Percentiles rank a stretch among this genome's conserved stretches.
phyloP scores from a whole-genome alignment of 2,113 vertebrate genomes.

The Heteronetta atricapilla region DNA sequence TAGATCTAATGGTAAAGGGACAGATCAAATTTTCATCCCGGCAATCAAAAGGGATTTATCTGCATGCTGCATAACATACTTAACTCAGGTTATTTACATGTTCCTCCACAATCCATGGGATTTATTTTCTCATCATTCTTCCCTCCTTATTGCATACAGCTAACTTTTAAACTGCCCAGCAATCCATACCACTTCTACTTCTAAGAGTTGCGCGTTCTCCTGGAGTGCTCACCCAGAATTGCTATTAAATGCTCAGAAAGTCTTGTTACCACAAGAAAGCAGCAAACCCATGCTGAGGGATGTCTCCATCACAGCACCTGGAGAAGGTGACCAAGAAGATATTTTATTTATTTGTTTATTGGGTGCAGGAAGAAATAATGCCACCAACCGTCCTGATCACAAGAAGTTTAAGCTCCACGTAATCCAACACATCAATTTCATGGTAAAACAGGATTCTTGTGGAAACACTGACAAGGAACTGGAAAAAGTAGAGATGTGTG shows the following conservation, averaged over 20 bases:
- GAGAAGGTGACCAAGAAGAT: background rate
- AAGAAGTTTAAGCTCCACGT: background rate
- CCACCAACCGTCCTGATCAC: background rate
- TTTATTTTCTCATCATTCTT: background rate
- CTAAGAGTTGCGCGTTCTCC: background rate
- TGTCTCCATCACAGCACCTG: background rate
- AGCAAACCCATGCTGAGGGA: background rate
- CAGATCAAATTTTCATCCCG: background rate
- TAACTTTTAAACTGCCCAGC: background rate
- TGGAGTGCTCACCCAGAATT: background rate
- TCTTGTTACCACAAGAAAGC: background rate
- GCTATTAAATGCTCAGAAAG: background rate
- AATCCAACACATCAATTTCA: background rate
- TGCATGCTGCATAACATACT: background rate
- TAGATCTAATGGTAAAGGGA: background rate
- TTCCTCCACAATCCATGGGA: background rate
- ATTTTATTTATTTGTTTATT: background rate
- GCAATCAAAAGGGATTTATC: background rate
- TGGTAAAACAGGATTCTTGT: background rate
- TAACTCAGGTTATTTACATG: background rate
- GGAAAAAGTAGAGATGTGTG: background rate
- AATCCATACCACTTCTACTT: background rate
- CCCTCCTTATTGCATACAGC: background rate
- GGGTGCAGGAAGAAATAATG: background rate
- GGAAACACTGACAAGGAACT: background rate